A percentile compares a stretch with the other conserved stretches of the same genome.
phyloP scores from a whole-genome alignment of 2,797 vertebrate species.

The Spatula versicolor region DNA sequence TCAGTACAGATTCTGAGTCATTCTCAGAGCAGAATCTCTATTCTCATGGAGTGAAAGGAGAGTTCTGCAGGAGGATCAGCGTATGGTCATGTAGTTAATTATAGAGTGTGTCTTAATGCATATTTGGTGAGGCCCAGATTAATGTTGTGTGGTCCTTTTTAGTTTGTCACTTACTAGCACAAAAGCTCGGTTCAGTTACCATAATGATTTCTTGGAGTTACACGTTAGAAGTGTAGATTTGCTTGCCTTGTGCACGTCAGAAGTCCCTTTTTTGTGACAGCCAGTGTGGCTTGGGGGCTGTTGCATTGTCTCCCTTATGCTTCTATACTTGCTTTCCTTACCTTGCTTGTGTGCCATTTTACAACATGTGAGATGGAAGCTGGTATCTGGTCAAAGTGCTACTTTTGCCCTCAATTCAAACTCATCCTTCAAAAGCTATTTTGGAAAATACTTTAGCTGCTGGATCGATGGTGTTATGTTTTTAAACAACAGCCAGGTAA shows the following conservation, averaged over 20 bases:
- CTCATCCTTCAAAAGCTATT: background rate
- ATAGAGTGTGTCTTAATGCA: background rate
- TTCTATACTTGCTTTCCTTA: background rate
- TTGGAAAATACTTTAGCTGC: background rate
- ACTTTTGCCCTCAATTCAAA: background rate
- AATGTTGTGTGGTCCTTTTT: background rate
- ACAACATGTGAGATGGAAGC: background rate
- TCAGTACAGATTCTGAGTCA: slow-evolving; percentile 31
- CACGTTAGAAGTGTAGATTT: background rate
- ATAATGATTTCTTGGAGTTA: background rate
- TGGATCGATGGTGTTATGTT: background rate
- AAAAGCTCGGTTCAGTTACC: background rate
- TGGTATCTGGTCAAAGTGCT: background rate
- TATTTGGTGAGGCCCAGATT: background rate
- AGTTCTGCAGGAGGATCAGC: background rate
- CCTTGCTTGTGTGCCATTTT: background rate
- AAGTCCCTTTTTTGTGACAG: background rate
- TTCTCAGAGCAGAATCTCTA: background rate
- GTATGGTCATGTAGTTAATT: background rate
- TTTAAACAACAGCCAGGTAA: background rate
- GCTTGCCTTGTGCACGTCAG: background rate
- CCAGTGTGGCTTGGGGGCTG: background rate
- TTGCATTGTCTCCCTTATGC: accelerated
- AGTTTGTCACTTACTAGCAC: background rate
- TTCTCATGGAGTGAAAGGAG: background rate